Conservation (phyloP, 2,888 invertebrate genomes). For the Holacanthella duospinosa region DNA sequence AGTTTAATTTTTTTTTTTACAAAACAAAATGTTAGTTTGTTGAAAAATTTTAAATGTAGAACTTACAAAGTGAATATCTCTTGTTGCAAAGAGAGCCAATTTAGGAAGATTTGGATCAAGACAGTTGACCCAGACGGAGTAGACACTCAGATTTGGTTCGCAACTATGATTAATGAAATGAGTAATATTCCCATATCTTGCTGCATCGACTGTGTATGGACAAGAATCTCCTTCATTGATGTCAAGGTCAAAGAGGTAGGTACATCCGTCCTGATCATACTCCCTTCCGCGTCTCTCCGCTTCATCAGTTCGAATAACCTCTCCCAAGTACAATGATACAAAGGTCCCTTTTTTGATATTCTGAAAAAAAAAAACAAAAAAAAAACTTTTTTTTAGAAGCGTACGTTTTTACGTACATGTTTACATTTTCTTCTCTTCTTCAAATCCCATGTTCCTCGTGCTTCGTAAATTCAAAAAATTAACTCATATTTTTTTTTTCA, state of each 20-base stretch:
- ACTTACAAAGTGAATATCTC: conserved; percentile 57
- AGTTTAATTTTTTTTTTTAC: not conserved
- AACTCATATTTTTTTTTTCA: not conserved
- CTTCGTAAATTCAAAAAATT: too few species aligned
- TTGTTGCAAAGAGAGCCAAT: conserved; percentile 72
- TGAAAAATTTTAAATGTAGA: not conserved
- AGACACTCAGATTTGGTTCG: conserved; percentile 83
- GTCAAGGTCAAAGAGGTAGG: conserved; percentile 90
- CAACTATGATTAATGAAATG: conserved; percentile 47
- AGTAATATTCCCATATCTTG: conserved; percentile 53
- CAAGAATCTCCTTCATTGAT: conserved; percentile 56
- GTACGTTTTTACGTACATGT: too few species aligned
- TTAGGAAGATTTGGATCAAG: conserved; percentile 78
- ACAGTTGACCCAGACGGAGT: conserved; percentile 84
- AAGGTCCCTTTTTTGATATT: conserved; percentile 68
- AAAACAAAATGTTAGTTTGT: not conserved
- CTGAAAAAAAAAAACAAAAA: conserved; percentile 18
- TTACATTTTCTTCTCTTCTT: too few species aligned
- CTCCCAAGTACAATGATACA: conserved; percentile 86
- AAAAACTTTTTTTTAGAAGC: not conserved
- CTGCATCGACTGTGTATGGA: conserved; percentile 83
- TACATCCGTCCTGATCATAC: conserved; percentile 75
- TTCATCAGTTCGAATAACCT: conserved; percentile 81
- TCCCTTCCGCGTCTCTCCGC: conserved; percentile 73
- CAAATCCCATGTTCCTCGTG: too few species aligned